Percentiles rank a stretch among this genome's conserved stretches.
Conservation (phyloP, 2,888 invertebrate genomes). For the Lissocephala sabroskyi region DNA sequence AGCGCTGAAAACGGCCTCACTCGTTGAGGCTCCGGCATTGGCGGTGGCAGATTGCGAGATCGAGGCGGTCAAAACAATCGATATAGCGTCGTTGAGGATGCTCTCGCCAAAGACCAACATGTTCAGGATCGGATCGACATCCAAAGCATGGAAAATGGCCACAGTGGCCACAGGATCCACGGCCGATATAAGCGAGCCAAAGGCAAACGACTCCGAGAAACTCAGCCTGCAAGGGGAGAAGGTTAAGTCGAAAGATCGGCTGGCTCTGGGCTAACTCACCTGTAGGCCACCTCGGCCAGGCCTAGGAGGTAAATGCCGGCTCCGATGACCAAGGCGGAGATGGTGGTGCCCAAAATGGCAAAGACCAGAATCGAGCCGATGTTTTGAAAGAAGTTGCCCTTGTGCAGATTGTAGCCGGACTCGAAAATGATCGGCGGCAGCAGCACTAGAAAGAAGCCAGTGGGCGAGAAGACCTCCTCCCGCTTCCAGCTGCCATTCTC, state of each 20-base stretch:
- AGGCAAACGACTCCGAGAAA: conserved; percentile 98
- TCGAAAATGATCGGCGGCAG: conserved; percentile 99
- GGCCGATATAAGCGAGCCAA: conserved; percentile 96
- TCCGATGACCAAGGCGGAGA: conserved; percentile 97
- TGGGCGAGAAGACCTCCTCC: conserved; percentile 98
- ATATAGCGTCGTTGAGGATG: conserved; percentile 95
- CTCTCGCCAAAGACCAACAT: conserved; percentile 97
- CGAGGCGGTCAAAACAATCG: conserved; percentile 96
- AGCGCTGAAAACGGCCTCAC: conserved; percentile 90
- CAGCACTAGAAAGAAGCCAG: conserved; percentile 96
- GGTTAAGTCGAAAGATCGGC: too few species aligned
- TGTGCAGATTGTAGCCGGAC: conserved; percentile 98
- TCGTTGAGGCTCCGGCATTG: conserved; percentile 78
- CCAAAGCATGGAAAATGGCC: conserved; percentile 97
- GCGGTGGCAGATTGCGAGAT: conserved; percentile 82
- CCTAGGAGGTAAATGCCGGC: conserved; percentile 96
- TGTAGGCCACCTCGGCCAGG: conserved; percentile 91
- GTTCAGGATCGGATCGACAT: conserved; percentile 97
- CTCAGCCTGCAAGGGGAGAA: conserved; percentile 80
- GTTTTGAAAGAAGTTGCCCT: conserved; percentile 96
- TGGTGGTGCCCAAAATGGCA: conserved; percentile 97
- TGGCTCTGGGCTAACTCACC: conserved; percentile 70
- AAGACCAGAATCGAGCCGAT: conserved; percentile 99
- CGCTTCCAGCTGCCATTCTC: conserved; percentile 94
- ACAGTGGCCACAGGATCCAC: conserved; percentile 99